Evolutionary conservation across 2,888 invertebrate genomes (phyloP), one percentile per base, ranked within the genome.

Genomic region (Cataglyphis cursor): DNA sequence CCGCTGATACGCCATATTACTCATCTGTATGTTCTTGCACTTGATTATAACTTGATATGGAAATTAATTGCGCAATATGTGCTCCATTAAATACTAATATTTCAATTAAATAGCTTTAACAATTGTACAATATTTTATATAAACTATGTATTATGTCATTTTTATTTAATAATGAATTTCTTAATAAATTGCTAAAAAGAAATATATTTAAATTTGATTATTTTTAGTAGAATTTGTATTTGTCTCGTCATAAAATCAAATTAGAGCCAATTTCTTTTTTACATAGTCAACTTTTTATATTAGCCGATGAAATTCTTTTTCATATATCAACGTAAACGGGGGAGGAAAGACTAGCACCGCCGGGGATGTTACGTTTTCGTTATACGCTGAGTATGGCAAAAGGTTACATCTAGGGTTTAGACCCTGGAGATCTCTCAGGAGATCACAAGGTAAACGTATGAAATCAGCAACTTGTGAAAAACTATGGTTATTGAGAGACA

Each of bases 391-490:
- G 68, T 18, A 41, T 28, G 62, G 31, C 18, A 54, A 15, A 44
- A 59, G 18, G 28, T 28, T 51, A 48, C 24, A 28, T 31, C 12
- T 41, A 64, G 31, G 31, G n/a, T 44, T 41, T 51, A 48, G n/a
- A n/a, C 48, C 18, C 48, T 48, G 1, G 48, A 48, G 48, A 48
- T 48, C 18, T 18, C n/a, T 48, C n/a, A 59, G 68, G 82, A 62
- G 38, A 31, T 70, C 21, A 81, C 81, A 24, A 48, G 76, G 48
- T 80, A 73, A 82, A 81, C 65, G 28, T 31, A 68, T 59, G 66
- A 68, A 83, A 48, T 84, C 82, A 84, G 84, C 86, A 73, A 35
- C n/a, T 61, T 48, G 41, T 41, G 48, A 54, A 72, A 78, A 81
- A 70, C 57, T 82, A 82, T 64, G 28, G 24, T 35, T 73, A 0